Conservation (phyloP, 2,888 invertebrate genomes). For the Epistrophella euchroma region DNA sequence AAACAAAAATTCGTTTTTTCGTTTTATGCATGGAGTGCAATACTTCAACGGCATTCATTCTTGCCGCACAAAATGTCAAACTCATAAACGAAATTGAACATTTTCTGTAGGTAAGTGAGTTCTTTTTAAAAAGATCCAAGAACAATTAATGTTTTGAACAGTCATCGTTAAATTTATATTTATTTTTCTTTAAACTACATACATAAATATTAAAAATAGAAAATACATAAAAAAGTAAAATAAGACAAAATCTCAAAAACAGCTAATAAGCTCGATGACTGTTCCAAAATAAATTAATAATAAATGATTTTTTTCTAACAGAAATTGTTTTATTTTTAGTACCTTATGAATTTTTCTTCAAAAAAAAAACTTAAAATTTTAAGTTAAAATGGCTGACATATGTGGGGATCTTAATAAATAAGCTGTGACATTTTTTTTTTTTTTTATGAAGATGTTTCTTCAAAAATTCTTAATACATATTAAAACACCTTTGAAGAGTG, state of each 20-base stretch:
- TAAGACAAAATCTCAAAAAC: conserved; percentile 27
- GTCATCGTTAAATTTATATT: not conserved
- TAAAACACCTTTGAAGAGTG: conserved; percentile 33
- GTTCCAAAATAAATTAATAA: conserved; percentile 54
- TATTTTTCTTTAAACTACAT: not conserved
- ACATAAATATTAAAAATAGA: conserved; percentile 21
- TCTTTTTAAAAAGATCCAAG: not conserved
- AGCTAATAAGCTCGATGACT: conserved; percentile 64
- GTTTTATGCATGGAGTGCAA: not conserved
- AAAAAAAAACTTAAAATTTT: conserved; percentile 6
- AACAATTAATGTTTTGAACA: conserved; percentile 3
- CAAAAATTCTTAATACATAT: not conserved
- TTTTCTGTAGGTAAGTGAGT: no score
- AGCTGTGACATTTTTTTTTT: conserved; percentile 54
- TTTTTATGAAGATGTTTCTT: conserved; percentile 23
- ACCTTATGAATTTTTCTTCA: not conserved
- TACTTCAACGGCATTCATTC: not conserved
- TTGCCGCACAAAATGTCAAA: not conserved
- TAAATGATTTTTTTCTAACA: conserved; percentile 47
- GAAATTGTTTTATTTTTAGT: conserved; percentile 54
- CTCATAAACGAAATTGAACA: not conserved
- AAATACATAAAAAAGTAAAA: conserved; percentile 18
- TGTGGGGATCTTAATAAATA: conserved; percentile 45
- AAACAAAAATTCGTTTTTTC: no score
- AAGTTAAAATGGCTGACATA: conserved; percentile 13